These are phyloP conservation scores for Musca domestica DNA, from an alignment of 1,140 invertebrate species.

Conservation along the genomic window DNA sequence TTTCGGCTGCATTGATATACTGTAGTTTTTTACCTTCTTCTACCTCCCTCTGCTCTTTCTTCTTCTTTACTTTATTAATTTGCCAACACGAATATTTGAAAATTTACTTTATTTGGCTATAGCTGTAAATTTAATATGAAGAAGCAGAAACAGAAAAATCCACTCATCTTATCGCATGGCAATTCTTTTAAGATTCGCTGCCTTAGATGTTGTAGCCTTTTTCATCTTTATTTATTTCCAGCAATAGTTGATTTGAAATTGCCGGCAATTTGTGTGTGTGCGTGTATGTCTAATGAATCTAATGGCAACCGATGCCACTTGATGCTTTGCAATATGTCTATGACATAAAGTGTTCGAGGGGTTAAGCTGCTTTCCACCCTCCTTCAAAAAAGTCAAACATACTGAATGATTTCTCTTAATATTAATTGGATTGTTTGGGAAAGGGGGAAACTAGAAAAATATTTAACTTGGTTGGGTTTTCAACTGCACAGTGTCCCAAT, in stretches of 20 bases:
- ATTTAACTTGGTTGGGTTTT: too few relatives aligned
- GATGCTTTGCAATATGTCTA: not conserved
- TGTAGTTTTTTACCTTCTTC: too few relatives aligned
- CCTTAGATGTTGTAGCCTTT: not conserved
- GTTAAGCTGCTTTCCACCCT: too few relatives aligned
- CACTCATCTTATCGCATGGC: not conserved
- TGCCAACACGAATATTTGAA: constrained; percentile 19
- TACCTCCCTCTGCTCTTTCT: too few relatives aligned
- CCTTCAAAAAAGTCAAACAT: too few relatives aligned
- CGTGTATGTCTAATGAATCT: not conserved
- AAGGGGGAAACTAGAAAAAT: too few relatives aligned
- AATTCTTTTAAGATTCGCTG: not conserved
- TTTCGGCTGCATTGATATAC: too few relatives aligned
- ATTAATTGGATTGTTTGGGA: too few relatives aligned
- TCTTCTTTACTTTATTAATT: not conserved
- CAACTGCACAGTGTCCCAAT: too few relatives aligned
- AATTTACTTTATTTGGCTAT: not conserved
- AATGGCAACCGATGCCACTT: constrained; percentile 14
- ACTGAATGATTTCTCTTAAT: too few relatives aligned
- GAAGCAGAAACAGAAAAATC: not conserved
- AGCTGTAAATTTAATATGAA: not conserved
- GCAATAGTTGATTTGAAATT: not conserved
- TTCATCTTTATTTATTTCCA: not conserved
- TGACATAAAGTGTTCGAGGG: too few relatives aligned
- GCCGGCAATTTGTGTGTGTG: not conserved